These are phyloP conservation scores for Bubo bubo DNA, from an alignment of 2,113 vertebrate genomes.

Conservation along the genomic window DNA sequence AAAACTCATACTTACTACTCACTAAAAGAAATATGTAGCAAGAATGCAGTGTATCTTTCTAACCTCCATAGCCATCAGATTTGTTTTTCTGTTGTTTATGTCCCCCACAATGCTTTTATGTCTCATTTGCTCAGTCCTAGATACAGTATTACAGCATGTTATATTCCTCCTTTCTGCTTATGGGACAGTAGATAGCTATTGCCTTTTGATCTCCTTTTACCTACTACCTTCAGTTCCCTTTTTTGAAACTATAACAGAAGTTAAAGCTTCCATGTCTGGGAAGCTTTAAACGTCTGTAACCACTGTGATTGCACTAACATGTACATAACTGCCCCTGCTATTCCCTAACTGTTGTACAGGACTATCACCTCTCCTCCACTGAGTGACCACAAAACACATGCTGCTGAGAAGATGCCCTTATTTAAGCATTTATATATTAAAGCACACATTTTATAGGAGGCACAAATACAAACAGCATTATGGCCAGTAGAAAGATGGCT, in stretches of 20 bases:
- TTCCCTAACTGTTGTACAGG: background rate
- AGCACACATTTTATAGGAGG: background rate
- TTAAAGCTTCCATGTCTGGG: background rate
- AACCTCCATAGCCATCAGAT: background rate
- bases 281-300: background rate
- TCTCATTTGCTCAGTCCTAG: background rate
- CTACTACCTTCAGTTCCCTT: background rate
- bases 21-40: rapidly evolving
- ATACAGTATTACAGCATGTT: background rate
- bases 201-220: background rate
- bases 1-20: background rate
- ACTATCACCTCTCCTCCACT: background rate
- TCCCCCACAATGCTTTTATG: background rate
- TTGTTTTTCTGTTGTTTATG: background rate
- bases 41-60: background rate
- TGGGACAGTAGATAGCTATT: background rate
- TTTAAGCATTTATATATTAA: background rate
- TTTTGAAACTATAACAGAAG: background rate
- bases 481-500: background rate
- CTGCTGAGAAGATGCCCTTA: background rate
- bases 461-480: background rate
- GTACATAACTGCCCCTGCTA: background rate
- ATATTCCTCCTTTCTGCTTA: background rate
- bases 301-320: rapidly evolving
- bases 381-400: background rate